Conservation (phyloP, 2,797 vertebrate species). For the Stomatorhinus walkeri region DNA sequence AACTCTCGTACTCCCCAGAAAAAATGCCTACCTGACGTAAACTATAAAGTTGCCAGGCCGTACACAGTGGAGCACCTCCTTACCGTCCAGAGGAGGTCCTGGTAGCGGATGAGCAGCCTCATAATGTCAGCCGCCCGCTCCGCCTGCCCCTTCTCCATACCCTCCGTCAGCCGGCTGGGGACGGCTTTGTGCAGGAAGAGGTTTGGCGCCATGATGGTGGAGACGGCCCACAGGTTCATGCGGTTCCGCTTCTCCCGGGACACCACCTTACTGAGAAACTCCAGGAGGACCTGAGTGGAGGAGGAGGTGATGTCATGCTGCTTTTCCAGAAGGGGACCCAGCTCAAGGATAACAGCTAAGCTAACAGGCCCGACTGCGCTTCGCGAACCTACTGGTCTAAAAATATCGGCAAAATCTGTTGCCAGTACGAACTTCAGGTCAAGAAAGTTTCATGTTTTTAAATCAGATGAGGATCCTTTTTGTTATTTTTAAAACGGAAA, state of each 20-base stretch:
- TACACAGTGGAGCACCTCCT: constrained; percentile 16
- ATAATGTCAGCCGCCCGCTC: constrained; percentile 77
- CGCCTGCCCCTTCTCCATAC: constrained; percentile 74
- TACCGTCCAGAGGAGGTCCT: constrained; percentile 85
- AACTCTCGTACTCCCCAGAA: background rate
- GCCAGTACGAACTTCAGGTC: background rate
- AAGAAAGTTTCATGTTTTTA: background rate
- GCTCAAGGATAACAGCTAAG: background rate
- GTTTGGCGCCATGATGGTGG: constrained; percentile 88
- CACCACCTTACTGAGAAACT: constrained; percentile 82
- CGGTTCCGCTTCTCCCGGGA: constrained; percentile 73
- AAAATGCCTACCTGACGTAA: background rate
- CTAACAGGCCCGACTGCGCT: background rate
- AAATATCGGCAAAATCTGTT: background rate
- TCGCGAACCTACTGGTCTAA: background rate
- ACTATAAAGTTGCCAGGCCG: background rate
- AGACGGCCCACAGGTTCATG: constrained; percentile 88
- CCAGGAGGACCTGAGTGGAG: constrained; percentile 68
- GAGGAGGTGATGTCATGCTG: background rate
- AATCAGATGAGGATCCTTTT: background rate
- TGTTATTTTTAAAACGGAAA: background rate
- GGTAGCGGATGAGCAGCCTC: constrained; percentile 77
- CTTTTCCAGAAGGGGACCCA: background rate
- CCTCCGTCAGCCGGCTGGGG: constrained; percentile 67
- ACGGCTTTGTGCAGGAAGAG: constrained; percentile 80